Evolutionary conservation across 2,888 invertebrate species (phyloP), one percentile per base, ranked within the genome.

Genomic region (Heliconius erato): DNA sequence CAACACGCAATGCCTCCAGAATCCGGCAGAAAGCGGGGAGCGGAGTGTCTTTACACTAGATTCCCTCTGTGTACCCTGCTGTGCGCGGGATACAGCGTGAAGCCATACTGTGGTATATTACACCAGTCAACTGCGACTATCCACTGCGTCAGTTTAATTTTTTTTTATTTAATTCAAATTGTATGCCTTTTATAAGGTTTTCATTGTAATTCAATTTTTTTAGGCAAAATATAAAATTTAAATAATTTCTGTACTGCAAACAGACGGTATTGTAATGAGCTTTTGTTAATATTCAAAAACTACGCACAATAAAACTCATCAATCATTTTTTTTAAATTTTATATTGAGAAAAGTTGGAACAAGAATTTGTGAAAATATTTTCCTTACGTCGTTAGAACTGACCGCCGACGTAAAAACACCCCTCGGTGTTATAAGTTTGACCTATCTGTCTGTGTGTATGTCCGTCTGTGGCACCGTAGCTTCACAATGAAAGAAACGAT

Each of bases 181-280:
- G 6, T 35, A 69, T 23, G 3, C 23, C 0, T 40, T 40, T n/a
- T 5, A 40, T n/a, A 71, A 72, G 6, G 7, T 26, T 28, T 72
- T 44, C 12, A n/a, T 72, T 72, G 44, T 72, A 16, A 71, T 72
- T n/a, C 44, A 44, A 69, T n/a, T 71, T 40, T 49, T 40, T 23
- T 69, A 23, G 14, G 1, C n/a, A 40, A 44, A n/a, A 2, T 40
- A 1, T 44, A 26, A n/a, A 6, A 26, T 72, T 71, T n/a, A 26
- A 40, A 14, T 40, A 12, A 14, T 44, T 71, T 44, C 12, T 44
- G 9, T 49, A 49, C 0, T 7, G 44, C 16, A 44, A 44, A 16
- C 71, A 71, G 44, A 44, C 67, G 67, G 28, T 16, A 26, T n/a
- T 49, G 16, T 49, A 26, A 72, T 19, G 6, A 49, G 6, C 26